Evolutionary conservation across 1,140 invertebrate species (phyloP).

Genomic region (Phortica variegata): DNA sequence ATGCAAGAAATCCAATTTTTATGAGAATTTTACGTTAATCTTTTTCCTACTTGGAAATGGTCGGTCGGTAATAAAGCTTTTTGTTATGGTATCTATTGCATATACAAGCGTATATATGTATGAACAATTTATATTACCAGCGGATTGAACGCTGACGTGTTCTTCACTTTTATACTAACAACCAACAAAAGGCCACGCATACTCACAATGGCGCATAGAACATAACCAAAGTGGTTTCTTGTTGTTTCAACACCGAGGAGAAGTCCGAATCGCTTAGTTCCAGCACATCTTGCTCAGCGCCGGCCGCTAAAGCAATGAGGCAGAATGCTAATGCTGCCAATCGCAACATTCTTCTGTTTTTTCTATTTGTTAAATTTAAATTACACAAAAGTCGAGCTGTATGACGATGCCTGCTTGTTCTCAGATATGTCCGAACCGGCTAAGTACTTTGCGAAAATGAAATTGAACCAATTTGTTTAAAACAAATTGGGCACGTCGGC

Average conservation of each 20-base stretch:
- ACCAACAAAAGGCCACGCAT: slow-evolving; percentile 15
- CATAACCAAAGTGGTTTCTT: slow-evolving; percentile 93
- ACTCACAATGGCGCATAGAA: slow-evolving; percentile 98
- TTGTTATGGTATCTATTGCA: no score
- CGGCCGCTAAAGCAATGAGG: slow-evolving; percentile 27
- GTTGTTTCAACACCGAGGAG: slow-evolving; percentile 68
- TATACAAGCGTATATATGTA: no score
- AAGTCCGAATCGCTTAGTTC: slow-evolving; percentile 87
- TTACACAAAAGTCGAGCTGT: neutral
- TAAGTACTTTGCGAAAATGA: slow-evolving; percentile 14
- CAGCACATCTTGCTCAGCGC: slow-evolving; percentile 69
- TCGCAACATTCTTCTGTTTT: slow-evolving; percentile 26
- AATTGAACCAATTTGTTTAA: no score
- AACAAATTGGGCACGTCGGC: no score
- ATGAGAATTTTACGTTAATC: no score
- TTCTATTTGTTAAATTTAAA: no score
- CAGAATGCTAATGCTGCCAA: slow-evolving; percentile 23
- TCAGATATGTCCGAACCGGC: slow-evolving; percentile 26
- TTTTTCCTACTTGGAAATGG: no score
- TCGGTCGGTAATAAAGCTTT: no score
- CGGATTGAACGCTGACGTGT: slow-evolving; percentile 48
- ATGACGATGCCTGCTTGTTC: slow-evolving; percentile 15
- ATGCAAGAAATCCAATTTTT: no score
- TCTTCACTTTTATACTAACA: slow-evolving; percentile 9
- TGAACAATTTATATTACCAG: no score